A percentile compares a stretch with the other conserved stretches of the same genome.
Evolutionary conservation across 2,113 vertebrate species (phyloP).

Genomic region (Atherinomorus stipes): DNA sequence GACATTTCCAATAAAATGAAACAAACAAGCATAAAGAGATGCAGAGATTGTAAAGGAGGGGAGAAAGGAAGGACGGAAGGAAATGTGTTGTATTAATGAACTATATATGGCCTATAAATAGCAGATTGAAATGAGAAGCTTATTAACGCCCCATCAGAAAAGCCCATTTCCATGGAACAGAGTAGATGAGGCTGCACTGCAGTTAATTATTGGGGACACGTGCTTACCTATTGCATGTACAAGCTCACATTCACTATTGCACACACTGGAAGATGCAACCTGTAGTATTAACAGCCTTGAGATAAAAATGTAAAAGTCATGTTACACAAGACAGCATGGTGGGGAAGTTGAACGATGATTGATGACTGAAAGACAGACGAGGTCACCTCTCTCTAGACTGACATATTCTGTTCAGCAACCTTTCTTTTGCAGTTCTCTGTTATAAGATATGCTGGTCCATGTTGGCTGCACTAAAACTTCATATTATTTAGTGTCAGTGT

Average conservation of each 20-base stretch:
- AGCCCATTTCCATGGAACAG: constrained; percentile 1
- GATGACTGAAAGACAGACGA: constrained; percentile 24
- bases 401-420: constrained; percentile 22
- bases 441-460: not conserved
- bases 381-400: constrained; percentile 40
- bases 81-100: constrained; percentile 30
- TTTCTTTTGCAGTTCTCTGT: not conserved
- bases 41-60: not conserved
- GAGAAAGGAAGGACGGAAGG: not conserved
- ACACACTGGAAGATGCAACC: constrained; percentile 6
- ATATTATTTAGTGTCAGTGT: not conserved
- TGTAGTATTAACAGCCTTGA: not conserved
- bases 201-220: not conserved
- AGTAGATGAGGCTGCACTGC: constrained; percentile 4
- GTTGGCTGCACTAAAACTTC: not conserved
- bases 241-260: not conserved
- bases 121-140: constrained; percentile 38
- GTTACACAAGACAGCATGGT: constrained; percentile 1
- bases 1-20: constrained; percentile 28
- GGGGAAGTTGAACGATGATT: constrained; percentile 19
- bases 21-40: constrained; percentile 9
- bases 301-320: constrained; percentile 5
- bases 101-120: constrained; percentile 18
- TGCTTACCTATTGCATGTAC: not conserved
- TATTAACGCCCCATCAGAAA: constrained; percentile 42